Conservation (phyloP, 2,113 vertebrate species). For the Cathartes aura region DNA sequence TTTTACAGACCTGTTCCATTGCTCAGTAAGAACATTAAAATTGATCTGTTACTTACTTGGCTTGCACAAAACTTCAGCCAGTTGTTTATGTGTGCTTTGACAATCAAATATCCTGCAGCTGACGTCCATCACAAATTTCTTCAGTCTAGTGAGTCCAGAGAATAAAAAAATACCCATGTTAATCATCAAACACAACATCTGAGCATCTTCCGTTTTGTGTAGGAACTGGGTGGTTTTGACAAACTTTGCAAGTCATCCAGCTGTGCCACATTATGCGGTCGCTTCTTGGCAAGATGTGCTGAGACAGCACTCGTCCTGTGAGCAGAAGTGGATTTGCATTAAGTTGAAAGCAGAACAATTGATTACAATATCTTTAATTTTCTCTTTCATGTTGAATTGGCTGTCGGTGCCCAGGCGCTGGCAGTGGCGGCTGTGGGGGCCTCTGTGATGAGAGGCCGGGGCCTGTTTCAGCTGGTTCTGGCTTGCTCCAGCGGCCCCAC, state of each 20-base stretch:
- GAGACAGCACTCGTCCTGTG: background rate
- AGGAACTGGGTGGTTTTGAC: background rate
- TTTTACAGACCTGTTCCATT: background rate
- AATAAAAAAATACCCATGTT: background rate
- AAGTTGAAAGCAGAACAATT: background rate
- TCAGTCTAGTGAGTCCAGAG: background rate
- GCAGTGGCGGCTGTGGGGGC: too few species aligned
- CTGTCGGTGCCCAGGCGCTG: too few species aligned
- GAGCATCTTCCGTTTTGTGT: background rate
- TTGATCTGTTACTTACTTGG: background rate
- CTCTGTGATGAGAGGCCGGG: background rate
- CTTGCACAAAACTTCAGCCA: background rate
- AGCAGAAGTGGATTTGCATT: background rate
- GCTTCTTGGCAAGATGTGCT: background rate
- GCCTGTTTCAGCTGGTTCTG: background rate
- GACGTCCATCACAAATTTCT: background rate
- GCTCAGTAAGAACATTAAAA: background rate
- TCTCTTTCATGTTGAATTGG: rapidly evolving
- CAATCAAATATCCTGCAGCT: background rate
- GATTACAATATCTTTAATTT: background rate
- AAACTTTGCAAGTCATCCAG: background rate
- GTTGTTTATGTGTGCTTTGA: rapidly evolving
- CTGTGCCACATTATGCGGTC: background rate
- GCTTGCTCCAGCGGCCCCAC: rapidly evolving
- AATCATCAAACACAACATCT: background rate